These are phyloP conservation scores for Adineta ricciae DNA, from an alignment of 2,888 invertebrate genomes.

Conservation along the genomic window DNA sequence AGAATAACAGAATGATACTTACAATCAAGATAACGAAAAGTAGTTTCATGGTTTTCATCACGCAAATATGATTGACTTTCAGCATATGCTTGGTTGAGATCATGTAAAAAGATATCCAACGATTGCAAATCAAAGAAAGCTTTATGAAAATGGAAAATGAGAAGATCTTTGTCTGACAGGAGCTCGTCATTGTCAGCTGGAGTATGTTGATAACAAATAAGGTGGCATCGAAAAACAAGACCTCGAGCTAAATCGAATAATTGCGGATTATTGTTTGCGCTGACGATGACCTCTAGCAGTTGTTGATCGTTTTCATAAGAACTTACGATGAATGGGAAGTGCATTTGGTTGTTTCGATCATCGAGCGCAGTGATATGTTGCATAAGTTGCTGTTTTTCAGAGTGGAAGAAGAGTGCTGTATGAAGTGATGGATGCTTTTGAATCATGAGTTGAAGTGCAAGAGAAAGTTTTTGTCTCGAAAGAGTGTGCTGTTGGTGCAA, in stretches of 20 bases:
- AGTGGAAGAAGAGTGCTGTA: neutral
- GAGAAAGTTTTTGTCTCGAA: neutral
- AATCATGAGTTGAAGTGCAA: neutral
- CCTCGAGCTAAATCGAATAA: neutral
- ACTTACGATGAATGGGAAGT: neutral
- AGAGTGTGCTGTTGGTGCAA: neutral
- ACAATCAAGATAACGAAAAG: neutral
- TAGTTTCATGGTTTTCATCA: neutral
- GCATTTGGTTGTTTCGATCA: neutral
- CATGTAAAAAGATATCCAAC: too few relatives aligned
- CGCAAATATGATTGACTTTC: too few relatives aligned
- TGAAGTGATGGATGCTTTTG: neutral
- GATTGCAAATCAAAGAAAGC: neutral
- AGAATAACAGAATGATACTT: neutral
- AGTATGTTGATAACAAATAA: too few relatives aligned
- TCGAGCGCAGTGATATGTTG: neutral
- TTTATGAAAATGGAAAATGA: neutral
- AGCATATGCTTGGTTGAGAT: neutral
- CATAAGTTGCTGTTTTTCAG: neutral
- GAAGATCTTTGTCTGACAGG: neutral
- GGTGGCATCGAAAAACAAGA: neutral
- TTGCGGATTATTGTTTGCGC: too few relatives aligned
- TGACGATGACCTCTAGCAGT: too few relatives aligned
- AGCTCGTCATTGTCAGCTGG: too few relatives aligned
- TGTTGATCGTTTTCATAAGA: neutral